Conservation (phyloP, 2,797 vertebrate genomes). For the Mus minutoides region DNA sequence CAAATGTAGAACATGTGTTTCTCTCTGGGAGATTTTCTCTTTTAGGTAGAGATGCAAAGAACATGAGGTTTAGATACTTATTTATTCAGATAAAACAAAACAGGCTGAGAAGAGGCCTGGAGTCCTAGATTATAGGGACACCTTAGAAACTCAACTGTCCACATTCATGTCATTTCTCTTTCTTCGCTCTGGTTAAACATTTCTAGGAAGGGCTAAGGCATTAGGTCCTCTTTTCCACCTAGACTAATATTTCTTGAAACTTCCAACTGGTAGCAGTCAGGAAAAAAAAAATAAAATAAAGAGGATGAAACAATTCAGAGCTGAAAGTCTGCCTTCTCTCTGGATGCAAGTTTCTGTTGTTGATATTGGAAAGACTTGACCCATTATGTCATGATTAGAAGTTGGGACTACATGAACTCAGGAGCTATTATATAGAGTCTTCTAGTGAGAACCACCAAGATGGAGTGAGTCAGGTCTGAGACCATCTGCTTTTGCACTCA, state of each 20-base stretch:
- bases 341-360: background rate
- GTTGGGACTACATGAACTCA: background rate
- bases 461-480: background rate
- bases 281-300: background rate
- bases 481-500: background rate
- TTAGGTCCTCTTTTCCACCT: background rate
- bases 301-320: background rate
- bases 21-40: background rate
- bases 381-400: background rate
- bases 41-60: background rate
- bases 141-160: background rate
- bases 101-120: background rate
- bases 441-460: background rate
- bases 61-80: background rate
- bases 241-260: background rate
- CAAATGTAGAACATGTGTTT: background rate
- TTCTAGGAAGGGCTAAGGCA: background rate
- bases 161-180: background rate
- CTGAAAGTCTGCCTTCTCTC: background rate
- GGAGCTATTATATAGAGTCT: background rate
- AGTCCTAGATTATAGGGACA: background rate
- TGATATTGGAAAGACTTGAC: background rate
- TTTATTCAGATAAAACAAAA: background rate
- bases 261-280: background rate
- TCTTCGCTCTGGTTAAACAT: background rate